Evolutionary conservation across 2,888 invertebrate species (phyloP), one percentile per base, ranked within the genome.

Genomic region (Nezara viridula): DNA sequence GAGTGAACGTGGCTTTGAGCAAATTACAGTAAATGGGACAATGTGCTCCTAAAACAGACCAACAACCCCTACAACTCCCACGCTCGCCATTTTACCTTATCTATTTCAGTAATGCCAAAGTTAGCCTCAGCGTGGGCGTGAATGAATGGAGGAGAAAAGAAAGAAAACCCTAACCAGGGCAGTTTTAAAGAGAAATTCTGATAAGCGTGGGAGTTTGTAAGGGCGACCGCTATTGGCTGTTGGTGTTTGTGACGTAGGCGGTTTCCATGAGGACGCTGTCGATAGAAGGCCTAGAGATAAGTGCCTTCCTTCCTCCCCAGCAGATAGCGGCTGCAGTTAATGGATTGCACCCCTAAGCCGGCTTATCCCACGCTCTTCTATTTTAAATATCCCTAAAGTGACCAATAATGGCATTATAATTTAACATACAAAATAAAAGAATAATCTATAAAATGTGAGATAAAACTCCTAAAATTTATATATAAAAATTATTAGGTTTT

Each of bases 211-310:
- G 4, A 1, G 40, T 44, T 47, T 81, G 81, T 81, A 81, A n/a
- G 81, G 81, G 44, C 14, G 40, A 21, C 44, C 21, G 44, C 81
- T n/a, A 81, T 81, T 81, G 81, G 81, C 44, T 47, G 44, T 19
- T 40, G 81, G 81, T 32, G 81, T 44, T 81, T 81, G 81, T 81
- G 81, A 81, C 81, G 81, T 81, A 40, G 5, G 40, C 44, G 81
- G 81, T 81, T 81, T 40, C 81, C 81, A 81, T 81, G 81, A 81
- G 81, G 44, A 81, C 81, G 44, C 81, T 81, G 81, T 81, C 81
- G 81, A 81, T 81, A 47, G 81, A 24, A 40, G 7, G 81, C 44
- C 81, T 44, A 81, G 24, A 81, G 81, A 81, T 81, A 81, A 73
- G 81, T 81, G 44, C 44, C 81, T 81, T 81, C 81, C 81, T 81